Conservation (phyloP, 2,888 invertebrate species). For the Euproctis similis region DNA sequence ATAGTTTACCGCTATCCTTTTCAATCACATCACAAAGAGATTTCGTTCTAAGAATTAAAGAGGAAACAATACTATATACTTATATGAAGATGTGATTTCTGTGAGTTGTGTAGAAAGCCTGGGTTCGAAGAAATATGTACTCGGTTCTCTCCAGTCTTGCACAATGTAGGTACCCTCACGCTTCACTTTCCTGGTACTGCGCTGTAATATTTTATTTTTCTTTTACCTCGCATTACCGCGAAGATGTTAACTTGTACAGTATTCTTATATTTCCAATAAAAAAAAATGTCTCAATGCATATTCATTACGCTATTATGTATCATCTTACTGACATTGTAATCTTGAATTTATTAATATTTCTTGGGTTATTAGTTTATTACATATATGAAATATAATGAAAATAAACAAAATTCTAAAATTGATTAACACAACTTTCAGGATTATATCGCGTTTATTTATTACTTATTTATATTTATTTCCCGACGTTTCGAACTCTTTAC, state of each 20-base stretch:
- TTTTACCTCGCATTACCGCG: not conserved
- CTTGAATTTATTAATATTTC: no score
- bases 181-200: slow-evolving; percentile 28
- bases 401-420: no score
- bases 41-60: slow-evolving; percentile 22
- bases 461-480: no score
- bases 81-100: slow-evolving; percentile 22
- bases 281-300: no score
- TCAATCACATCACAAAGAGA: slow-evolving; percentile 14
- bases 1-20: slow-evolving; percentile 3
- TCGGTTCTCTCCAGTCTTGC: slow-evolving; percentile 12
- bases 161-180: slow-evolving; percentile 24
- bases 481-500: no score
- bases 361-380: no score
- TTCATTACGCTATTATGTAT: no score
- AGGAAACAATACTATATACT: slow-evolving; percentile 24
- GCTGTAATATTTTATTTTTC: slow-evolving; percentile 17
- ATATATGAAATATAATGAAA: no score
- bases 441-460: no score
- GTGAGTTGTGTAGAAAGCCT: slow-evolving; percentile 28
- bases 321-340: no score
- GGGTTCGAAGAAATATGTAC: slow-evolving; percentile 29
- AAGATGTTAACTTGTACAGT: slow-evolving; percentile 6
- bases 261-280: no score
- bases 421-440: no score